Conservation (phyloP, 2,113 vertebrate species). For the Eubucco bourcierii region DNA sequence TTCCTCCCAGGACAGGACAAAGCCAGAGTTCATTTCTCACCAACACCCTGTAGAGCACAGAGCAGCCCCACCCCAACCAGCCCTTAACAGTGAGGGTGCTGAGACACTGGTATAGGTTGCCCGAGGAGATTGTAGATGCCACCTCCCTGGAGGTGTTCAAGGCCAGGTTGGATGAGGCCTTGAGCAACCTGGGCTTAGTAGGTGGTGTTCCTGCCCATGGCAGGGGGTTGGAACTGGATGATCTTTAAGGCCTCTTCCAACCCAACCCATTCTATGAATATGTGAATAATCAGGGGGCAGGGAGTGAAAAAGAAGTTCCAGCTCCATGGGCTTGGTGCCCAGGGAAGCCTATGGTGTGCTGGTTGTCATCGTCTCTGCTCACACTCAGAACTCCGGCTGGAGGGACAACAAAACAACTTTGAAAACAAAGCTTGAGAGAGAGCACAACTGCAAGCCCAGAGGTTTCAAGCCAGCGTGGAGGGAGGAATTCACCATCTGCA, state of each 20-base stretch:
- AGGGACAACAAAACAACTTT: neutral
- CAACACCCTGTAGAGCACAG: fast-evolving
- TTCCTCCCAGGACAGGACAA: neutral
- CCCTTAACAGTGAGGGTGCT: too few relatives aligned
- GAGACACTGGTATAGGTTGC: too few relatives aligned
- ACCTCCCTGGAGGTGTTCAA: too few relatives aligned
- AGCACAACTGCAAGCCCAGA: neutral
- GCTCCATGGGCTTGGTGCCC: fast-evolving
- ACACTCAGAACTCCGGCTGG: fast-evolving
- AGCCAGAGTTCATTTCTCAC: neutral
- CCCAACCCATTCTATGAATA: too few relatives aligned
- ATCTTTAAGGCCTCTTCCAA: too few relatives aligned
- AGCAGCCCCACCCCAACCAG: neutral
- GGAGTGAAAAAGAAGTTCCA: neutral
- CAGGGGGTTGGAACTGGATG: too few relatives aligned
- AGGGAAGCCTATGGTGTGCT: neutral
- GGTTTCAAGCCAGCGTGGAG: too few relatives aligned
- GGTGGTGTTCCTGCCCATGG: too few relatives aligned
- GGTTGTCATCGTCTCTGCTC: neutral
- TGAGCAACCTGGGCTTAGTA: too few relatives aligned
- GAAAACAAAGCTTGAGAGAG: neutral
- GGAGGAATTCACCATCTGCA: neutral
- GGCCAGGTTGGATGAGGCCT: too few relatives aligned
- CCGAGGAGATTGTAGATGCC: too few relatives aligned
- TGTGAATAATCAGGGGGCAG: neutral